phyloP scores from a whole-genome alignment of 2,797 vertebrate species.

The Chelidonichthys spinosus region DNA sequence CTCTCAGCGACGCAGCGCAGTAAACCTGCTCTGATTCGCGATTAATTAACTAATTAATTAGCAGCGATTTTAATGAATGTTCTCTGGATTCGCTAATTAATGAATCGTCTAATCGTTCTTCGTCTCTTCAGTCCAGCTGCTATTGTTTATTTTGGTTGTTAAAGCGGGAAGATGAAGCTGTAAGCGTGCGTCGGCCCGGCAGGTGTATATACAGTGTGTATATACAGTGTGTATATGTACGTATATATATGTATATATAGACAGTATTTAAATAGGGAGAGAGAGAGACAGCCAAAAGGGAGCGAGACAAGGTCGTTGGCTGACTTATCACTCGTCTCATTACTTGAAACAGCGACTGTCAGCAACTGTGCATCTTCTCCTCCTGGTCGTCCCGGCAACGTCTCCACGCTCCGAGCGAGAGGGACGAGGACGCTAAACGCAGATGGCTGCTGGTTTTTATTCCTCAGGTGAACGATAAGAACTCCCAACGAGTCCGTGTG shows the following conservation, averaged over 20 bases:
- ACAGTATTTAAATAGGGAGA: too few species aligned
- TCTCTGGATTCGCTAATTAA: background rate
- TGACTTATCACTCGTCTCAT: slow-evolving; percentile 76
- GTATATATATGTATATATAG: background rate
- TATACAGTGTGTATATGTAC: background rate
- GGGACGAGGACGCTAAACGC: slow-evolving; percentile 46
- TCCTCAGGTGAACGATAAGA: slow-evolving; percentile 36
- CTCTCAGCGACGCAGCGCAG: too few species aligned
- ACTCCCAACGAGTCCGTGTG: slow-evolving; percentile 35
- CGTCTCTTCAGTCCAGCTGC: slow-evolving; percentile 17
- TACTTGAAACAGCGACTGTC: slow-evolving; percentile 73
- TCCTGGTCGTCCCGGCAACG: slow-evolving; percentile 33
- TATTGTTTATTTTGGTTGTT: slow-evolving; percentile 14
- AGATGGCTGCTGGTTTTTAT: slow-evolving; percentile 17
- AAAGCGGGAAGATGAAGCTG: slow-evolving; percentile 24
- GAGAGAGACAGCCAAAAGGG: slow-evolving; percentile 61
- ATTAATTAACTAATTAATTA: slow-evolving; percentile 11
- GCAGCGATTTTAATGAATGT: slow-evolving; percentile 8
- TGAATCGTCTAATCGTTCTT: slow-evolving; percentile 10
- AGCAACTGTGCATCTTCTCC: slow-evolving; percentile 62
- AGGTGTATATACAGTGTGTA: slow-evolving; percentile 33
- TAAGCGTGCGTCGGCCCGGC: slow-evolving; percentile 7
- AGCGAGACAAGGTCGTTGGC: slow-evolving; percentile 66
- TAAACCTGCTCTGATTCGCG: background rate
- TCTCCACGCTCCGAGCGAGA: too few species aligned